Evolutionary conservation across 2,797 vertebrate genomes (phyloP), one percentile per base, ranked within the genome.

Genomic region (Aselliscus stoliczkanus): DNA sequence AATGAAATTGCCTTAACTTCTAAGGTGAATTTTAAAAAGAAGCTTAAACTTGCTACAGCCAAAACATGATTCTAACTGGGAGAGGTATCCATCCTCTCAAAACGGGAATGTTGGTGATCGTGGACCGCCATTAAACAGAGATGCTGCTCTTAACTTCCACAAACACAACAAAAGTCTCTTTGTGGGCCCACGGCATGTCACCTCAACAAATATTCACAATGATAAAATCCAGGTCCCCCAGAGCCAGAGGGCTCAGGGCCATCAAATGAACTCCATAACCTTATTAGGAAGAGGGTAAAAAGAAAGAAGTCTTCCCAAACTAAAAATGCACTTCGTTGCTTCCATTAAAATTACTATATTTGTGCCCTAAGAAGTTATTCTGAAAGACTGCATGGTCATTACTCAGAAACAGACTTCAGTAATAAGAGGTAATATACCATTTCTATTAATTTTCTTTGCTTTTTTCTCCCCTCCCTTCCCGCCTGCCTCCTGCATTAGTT

Each of bases 281-380:
- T 73, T 75, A 90, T 69, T 90, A 95, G 52, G 69, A 92, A 97
- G 69, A 82, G 52, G 73, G 52, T 64, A 52, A 77, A 93, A 95
- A 84, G 56, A 79, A 80, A 93, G 92, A 80, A 93, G 92, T 65
- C 44, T 21, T 90, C 67, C 80, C 25, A 76, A 86, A 69, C 31
- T 20, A 90, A 93, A 83, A 94, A 47, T 52, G 47, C 9, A 86
- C 73, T 79, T 62, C 54, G 62, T 31, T n/a, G 31, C 23, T 73
- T 82, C 81, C 31, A 62, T 52, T 29, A 94, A 96, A 88, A 90
- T 20, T 39, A 67, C 42, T 92, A 0, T 73, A 54, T 92, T 95
- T 93, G 73, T 65, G 56, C 34, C 60, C 44, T 15, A 69, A 91
- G 58, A 95, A 73, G 39, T 84, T 89, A 64, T 89, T 81, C 65